Conservation (phyloP, 2,113 vertebrate species). For the Oncorhynchus keta region DNA sequence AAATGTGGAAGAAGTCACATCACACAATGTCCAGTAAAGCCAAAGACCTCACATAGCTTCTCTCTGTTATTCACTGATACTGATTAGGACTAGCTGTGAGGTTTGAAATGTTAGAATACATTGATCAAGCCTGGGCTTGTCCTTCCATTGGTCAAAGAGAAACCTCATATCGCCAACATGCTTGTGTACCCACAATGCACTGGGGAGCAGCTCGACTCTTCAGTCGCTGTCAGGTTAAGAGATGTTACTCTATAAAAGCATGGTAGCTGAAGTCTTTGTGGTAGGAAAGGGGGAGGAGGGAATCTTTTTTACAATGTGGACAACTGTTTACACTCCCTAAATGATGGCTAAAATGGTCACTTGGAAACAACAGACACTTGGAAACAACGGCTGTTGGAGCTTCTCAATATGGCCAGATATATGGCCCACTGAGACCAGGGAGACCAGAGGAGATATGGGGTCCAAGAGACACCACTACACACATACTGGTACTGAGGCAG, state of each 20-base stretch:
- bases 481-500: background rate
- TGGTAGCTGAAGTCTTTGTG: conserved; percentile 22
- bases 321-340: conserved; percentile 37
- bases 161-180: conserved; percentile 29
- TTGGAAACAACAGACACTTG: conserved; percentile 47
- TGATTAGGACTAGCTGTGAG: background rate
- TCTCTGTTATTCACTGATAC: background rate
- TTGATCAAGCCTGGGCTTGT: conserved; percentile 7
- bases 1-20: conserved; percentile 11
- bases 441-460: conserved; percentile 5
- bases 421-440: conserved; percentile 13
- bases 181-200: conserved; percentile 34
- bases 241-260: conserved; percentile 44
- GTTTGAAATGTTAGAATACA: conserved; percentile 15
- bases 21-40: background rate
- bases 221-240: conserved; percentile 34
- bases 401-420: conserved; percentile 4
- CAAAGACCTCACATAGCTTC: background rate
- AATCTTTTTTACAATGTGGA: conserved; percentile 27
- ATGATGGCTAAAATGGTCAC: conserved; percentile 34
- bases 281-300: background rate
- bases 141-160: conserved; percentile 17
- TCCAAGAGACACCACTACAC: conserved; percentile 3
- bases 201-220: conserved; percentile 26
- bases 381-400: conserved; percentile 31